Percentiles rank a stretch among this genome's conserved stretches.
Evolutionary conservation across 2,888 invertebrate species (phyloP).

Genomic region (Nomada goodeniana): DNA sequence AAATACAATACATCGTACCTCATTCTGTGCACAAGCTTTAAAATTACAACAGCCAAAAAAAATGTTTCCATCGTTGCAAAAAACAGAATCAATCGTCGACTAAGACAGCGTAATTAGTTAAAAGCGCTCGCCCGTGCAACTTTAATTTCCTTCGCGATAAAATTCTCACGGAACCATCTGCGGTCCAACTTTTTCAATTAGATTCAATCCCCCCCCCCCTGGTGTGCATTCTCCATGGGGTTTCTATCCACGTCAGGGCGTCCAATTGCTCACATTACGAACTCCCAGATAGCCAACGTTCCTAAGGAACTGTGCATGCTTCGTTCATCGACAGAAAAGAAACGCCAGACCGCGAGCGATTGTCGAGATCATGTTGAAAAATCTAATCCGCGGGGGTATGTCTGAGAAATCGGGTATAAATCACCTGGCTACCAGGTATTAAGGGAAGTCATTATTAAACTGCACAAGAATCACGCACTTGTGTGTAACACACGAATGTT

Average conservation of each 20-base stretch:
- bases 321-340: not conserved
- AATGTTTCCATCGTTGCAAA: not conserved
- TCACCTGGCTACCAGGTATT: conserved; percentile 29
- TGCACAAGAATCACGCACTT: conserved; percentile 21
- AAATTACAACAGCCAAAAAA: not conserved
- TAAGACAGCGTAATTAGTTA: conserved; percentile 3
- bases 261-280: conserved; percentile 3
- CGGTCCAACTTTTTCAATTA: conserved; percentile 23
- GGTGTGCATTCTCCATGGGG: conserved; percentile 12
- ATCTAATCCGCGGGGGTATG: conserved; percentile 10
- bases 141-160: not conserved
- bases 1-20: too few relatives aligned
- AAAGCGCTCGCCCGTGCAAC: not conserved
- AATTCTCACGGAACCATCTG: conserved; percentile 2
- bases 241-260: conserved; percentile 2
- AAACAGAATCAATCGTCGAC: not conserved
- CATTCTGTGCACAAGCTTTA: not conserved
- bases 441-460: conserved; percentile 41
- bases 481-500: conserved; percentile 45
- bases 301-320: not conserved
- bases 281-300: not conserved
- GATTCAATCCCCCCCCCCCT: conserved; percentile 12
- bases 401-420: conserved; percentile 32
- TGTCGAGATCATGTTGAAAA: not conserved
- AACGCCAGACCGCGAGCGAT: not conserved